phyloP scores from a whole-genome alignment of 92 coral and sea anemone species.

The Hydrozoanthus gracilis region DNA sequence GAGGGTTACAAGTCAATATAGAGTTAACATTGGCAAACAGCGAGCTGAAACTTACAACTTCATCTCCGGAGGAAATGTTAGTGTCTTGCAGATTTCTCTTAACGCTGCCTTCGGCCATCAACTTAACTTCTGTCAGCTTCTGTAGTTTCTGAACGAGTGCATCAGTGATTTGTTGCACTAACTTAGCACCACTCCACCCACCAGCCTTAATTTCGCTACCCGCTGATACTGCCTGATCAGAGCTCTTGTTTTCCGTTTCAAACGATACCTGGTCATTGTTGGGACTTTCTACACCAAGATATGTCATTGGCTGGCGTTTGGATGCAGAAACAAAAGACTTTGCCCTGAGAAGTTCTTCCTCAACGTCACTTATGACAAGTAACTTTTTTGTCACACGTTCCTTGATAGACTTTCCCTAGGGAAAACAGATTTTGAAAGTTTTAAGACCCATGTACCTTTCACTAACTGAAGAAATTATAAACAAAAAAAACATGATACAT shows the following conservation, averaged over 20 bases:
- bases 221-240: neutral
- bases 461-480: no score
- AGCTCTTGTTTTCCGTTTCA: conserved; percentile 22
- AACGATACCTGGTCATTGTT: neutral
- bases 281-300: conserved; percentile 1
- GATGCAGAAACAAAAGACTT: conserved; percentile 82
- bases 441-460: no score
- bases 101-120: neutral
- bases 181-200: conserved; percentile 11
- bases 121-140: neutral
- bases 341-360: conserved; percentile 81
- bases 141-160: conserved; percentile 42
- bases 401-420: conserved; percentile 54
- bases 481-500: no score
- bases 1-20: no score
- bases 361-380: conserved; percentile 64
- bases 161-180: conserved; percentile 32
- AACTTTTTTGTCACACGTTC: conserved; percentile 61
- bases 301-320: conserved; percentile 50
- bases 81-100: conserved; percentile 20
- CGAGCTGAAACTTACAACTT: neutral
- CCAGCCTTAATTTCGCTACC: conserved; percentile 33
- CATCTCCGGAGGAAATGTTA: conserved; percentile 32
- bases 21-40: no score
- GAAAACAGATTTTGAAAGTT: neutral